phyloP scores from a whole-genome alignment of 2,888 invertebrate genomes.

The Catocala nupta region DNA sequence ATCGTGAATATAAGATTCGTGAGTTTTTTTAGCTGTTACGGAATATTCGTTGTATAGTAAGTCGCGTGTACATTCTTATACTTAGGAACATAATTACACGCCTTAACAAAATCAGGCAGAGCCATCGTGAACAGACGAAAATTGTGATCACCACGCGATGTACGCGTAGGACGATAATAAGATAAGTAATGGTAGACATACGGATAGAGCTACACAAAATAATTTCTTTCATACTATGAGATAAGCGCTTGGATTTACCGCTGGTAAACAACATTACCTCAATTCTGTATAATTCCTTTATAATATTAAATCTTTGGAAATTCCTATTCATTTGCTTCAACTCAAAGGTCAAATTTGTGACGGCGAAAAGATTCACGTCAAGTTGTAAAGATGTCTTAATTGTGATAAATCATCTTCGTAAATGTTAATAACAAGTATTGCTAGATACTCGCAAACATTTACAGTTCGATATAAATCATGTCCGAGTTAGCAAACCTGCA shows the following conservation, averaged over 20 bases:
- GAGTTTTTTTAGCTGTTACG: neutral
- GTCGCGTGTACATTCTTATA: slow-evolving; percentile 53
- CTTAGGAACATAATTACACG: slow-evolving; percentile 67
- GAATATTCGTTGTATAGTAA: slow-evolving; percentile 1
- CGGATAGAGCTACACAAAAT: slow-evolving; percentile 44
- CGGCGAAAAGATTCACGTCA: slow-evolving; percentile 57
- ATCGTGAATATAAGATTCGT: no score
- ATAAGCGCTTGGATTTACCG: slow-evolving; percentile 39
- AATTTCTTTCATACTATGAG: slow-evolving; percentile 42
- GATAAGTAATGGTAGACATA: slow-evolving; percentile 65
- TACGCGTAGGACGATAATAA: slow-evolving; percentile 77
- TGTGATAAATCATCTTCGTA: slow-evolving; percentile 76
- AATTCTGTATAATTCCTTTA: slow-evolving; percentile 28
- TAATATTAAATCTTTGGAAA: slow-evolving; percentile 50
- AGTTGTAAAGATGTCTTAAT: slow-evolving; percentile 68
- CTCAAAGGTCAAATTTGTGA: slow-evolving; percentile 68
- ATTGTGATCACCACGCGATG: slow-evolving; percentile 79
- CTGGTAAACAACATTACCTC: slow-evolving; percentile 23
- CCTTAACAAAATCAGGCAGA: slow-evolving; percentile 67
- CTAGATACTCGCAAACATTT: slow-evolving; percentile 40
- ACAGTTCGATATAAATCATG: slow-evolving; percentile 72
- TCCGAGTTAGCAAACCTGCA: slow-evolving; percentile 70
- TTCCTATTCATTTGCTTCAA: slow-evolving; percentile 52
- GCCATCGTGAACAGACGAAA: slow-evolving; percentile 75
- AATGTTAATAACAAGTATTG: slow-evolving; percentile 70